Percentiles rank a stretch among this genome's conserved stretches.
Evolutionary conservation across 2,113 vertebrate genomes (phyloP).

Genomic region (Centropus unirufus): DNA sequence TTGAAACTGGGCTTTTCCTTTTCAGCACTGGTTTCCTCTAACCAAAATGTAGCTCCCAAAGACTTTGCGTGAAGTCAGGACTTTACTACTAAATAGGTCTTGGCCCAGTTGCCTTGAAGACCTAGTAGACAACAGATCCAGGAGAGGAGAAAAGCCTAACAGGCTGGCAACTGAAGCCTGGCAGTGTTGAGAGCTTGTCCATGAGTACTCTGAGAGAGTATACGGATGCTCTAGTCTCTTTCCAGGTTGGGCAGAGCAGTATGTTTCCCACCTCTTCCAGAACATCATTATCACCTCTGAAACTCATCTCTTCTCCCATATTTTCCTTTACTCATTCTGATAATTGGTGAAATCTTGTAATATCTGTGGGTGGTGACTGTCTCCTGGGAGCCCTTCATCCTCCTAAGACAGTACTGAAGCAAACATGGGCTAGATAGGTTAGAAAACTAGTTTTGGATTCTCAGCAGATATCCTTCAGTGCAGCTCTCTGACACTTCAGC

Average conservation of each 20-base stretch:
- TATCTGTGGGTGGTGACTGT: fast-evolving
- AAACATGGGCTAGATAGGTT: background rate
- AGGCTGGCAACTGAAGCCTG: background rate
- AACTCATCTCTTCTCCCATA: background rate
- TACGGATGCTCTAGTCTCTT: background rate
- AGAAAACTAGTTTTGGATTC: background rate
- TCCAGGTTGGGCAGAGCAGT: background rate
- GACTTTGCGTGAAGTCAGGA: background rate
- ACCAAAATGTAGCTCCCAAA: background rate
- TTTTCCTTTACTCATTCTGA: background rate
- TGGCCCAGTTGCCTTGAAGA: background rate
- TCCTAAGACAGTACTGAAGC: background rate
- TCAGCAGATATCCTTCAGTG: background rate
- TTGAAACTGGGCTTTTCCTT: background rate
- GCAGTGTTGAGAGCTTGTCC: background rate
- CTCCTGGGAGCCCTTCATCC: background rate
- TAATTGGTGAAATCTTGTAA: background rate
- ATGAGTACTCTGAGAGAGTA: background rate
- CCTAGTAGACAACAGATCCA: background rate
- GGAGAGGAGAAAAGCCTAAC: background rate
- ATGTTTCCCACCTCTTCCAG: background rate
- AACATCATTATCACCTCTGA: background rate
- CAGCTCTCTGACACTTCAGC: background rate
- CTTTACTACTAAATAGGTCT: background rate
- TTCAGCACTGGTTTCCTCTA: background rate